A percentile compares a stretch with the other conserved stretches of the same genome.
Conservation (phyloP, 2,888 invertebrate genomes). For the Morpho helenor region DNA sequence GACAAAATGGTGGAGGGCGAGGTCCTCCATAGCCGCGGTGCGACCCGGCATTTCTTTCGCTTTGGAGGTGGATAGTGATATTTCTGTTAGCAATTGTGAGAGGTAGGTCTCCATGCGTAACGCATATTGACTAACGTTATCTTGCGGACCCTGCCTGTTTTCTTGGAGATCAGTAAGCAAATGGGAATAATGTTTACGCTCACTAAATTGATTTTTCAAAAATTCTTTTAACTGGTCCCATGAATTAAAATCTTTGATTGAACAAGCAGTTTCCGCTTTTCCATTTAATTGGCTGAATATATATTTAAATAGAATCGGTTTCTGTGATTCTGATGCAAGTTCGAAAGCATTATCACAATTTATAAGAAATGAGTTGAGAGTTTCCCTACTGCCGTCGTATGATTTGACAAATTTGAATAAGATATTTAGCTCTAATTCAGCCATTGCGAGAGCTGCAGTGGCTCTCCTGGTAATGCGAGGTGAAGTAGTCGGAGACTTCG, state of each 20-base stretch:
- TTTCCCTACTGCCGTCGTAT: slow-evolving; percentile 27
- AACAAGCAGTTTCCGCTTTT: slow-evolving; percentile 32
- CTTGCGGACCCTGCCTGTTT: slow-evolving; percentile 20
- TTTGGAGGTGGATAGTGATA: slow-evolving; percentile 25
- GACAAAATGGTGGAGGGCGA: slow-evolving; percentile 28
- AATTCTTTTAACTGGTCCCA: slow-evolving; percentile 33
- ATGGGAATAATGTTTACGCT: slow-evolving; percentile 32
- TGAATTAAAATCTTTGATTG: slow-evolving; percentile 31
- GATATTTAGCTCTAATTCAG: too few relatives aligned
- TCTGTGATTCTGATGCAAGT: slow-evolving; percentile 22
- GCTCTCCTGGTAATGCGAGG: too few relatives aligned
- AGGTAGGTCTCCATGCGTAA: slow-evolving; percentile 30
- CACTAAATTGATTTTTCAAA: slow-evolving; percentile 32
- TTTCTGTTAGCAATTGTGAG: slow-evolving; percentile 32
- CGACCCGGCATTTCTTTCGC: slow-evolving; percentile 27
- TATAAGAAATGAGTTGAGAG: slow-evolving; percentile 27
- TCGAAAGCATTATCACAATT: slow-evolving; percentile 32
- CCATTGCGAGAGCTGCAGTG: too few relatives aligned
- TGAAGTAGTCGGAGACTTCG: too few relatives aligned
- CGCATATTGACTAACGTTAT: slow-evolving; percentile 30
- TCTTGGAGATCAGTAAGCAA: slow-evolving; percentile 29
- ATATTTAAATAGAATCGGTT: slow-evolving; percentile 29
- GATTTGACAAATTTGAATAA: too few relatives aligned
- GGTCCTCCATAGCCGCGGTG: slow-evolving; percentile 32
- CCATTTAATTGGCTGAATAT: slow-evolving; percentile 29